These are phyloP conservation scores for Kryphioiulus occultus DNA, from an alignment of 2,888 invertebrate species.

Conservation along the genomic window DNA sequence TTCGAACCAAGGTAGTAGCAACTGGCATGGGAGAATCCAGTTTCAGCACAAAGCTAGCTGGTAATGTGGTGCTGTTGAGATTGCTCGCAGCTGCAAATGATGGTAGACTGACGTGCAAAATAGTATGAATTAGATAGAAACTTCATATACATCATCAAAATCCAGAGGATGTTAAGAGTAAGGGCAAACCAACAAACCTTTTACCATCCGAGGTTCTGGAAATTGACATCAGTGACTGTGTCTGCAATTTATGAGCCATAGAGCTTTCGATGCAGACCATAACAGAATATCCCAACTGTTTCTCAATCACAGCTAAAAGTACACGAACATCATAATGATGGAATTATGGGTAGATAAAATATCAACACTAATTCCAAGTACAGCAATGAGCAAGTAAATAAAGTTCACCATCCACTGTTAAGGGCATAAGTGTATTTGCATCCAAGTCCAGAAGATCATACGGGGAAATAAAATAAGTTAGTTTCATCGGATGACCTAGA, in stretches of 20 bases:
- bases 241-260: constrained; percentile 81
- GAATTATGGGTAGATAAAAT: background rate
- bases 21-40: constrained; percentile 87
- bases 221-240: constrained; percentile 62
- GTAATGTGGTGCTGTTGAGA: constrained; percentile 86
- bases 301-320: constrained; percentile 66
- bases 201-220: constrained; percentile 74
- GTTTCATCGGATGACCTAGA: constrained; percentile 87
- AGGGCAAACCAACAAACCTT: constrained; percentile 66
- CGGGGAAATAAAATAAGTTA: constrained; percentile 93
- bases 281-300: constrained; percentile 82
- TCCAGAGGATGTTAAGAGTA: background rate
- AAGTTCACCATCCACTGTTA: constrained; percentile 72
- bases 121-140: background rate
- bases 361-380: background rate
- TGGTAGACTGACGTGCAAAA: constrained; percentile 69
- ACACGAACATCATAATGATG: background rate
- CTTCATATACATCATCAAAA: background rate
- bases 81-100: constrained; percentile 80
- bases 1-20: constrained; percentile 76
- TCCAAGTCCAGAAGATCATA: constrained; percentile 86
- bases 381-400: constrained; percentile 60
- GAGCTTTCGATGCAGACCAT: constrained; percentile 91
- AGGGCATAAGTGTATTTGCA: constrained; percentile 73
- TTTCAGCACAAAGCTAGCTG: constrained; percentile 86